phyloP scores from a whole-genome alignment of 1,140 invertebrate species.

The Cydia fagiglandana region DNA sequence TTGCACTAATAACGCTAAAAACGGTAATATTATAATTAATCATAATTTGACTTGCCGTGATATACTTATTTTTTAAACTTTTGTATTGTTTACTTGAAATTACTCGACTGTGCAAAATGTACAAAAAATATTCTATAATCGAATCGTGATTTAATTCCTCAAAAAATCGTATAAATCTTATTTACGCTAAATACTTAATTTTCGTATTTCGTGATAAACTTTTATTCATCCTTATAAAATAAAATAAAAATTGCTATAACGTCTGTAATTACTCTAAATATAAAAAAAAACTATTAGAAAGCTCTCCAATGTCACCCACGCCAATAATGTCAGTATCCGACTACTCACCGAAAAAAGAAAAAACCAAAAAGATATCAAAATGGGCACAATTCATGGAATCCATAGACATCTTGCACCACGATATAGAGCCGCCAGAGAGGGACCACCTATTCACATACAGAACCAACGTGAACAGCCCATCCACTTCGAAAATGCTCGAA shows the following conservation, averaged over 20 bases:
- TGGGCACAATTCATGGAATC: constrained; percentile 55
- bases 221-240: too few relatives aligned
- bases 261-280: neutral
- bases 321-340: constrained; percentile 51
- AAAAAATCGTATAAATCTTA: too few relatives aligned
- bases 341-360: constrained; percentile 46
- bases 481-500: constrained; percentile 33
- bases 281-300: neutral
- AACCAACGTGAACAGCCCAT: constrained; percentile 34
- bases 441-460: constrained; percentile 45
- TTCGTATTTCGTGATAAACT: neutral
- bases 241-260: neutral
- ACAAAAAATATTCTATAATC: neutral
- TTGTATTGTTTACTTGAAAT: neutral
- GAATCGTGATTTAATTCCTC: neutral
- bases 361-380: constrained; percentile 44
- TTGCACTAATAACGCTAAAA: neutral
- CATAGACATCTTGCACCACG: constrained; percentile 42
- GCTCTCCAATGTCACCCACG: constrained; percentile 38
- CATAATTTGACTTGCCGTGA: neutral
- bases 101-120: too few relatives aligned
- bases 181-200: too few relatives aligned
- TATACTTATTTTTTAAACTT: neutral
- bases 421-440: constrained; percentile 39
- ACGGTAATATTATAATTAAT: too few relatives aligned